These are phyloP conservation scores for Ahaetulla prasina DNA, from an alignment of 2,113 vertebrate species.

Conservation along the genomic window DNA sequence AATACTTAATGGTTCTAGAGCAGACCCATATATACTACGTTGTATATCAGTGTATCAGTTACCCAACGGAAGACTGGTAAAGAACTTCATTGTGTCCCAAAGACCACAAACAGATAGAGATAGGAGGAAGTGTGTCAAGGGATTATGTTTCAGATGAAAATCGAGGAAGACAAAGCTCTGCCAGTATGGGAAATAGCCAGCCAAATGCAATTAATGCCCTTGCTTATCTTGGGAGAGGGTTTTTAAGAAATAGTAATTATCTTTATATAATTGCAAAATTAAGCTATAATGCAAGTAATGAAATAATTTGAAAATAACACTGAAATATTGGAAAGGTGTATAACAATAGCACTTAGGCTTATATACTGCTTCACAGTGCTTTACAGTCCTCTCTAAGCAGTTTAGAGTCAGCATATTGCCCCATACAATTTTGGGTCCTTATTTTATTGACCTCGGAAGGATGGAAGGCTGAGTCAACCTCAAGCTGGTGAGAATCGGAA, in stretches of 20 bases:
- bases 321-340: neutral
- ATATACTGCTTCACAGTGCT: no score
- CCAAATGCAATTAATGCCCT: neutral
- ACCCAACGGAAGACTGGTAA: neutral
- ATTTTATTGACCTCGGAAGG: no score
- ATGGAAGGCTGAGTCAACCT: no score
- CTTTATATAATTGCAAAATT: neutral
- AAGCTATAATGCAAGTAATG: neutral
- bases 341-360: neutral
- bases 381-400: no score
- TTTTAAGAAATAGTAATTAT: neutral
- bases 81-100: neutral
- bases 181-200: neutral
- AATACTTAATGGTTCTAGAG: neutral
- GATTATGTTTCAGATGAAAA: neutral
- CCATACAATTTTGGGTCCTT: no score
- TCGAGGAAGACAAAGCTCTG: neutral
- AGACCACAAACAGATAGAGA: neutral
- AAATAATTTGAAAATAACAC: neutral
- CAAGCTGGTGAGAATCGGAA: no score
- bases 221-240: neutral
- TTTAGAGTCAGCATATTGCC: no score
- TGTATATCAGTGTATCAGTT: no score
- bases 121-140: neutral
- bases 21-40: no score